A percentile compares a stretch with the other conserved stretches of the same genome.
Conservation (phyloP, 2,888 invertebrate genomes). For the Pogonocherus hispidulus region DNA sequence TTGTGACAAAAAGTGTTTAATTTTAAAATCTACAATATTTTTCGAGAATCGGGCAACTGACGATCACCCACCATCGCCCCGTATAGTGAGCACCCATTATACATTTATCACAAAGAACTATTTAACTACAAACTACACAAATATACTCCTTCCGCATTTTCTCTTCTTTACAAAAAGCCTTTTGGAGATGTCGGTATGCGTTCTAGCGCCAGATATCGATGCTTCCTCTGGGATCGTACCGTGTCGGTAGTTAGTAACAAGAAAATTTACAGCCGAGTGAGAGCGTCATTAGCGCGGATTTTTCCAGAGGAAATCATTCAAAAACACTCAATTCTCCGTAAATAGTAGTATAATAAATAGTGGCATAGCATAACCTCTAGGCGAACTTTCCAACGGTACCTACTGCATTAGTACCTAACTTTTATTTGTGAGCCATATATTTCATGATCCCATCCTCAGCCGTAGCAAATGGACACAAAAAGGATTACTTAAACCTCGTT, state of each 20-base stretch:
- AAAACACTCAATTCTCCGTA: conserved; percentile 15
- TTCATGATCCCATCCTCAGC: background rate
- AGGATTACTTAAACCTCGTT: no score
- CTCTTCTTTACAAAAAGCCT: background rate
- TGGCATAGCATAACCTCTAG: conserved; percentile 11
- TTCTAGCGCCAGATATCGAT: no score
- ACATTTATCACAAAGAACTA: no score
- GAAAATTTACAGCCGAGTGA: conserved; percentile 9
- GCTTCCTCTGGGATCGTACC: background rate
- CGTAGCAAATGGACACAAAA: background rate
- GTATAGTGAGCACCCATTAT: no score
- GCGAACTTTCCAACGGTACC: conserved; percentile 16
- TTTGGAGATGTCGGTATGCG: background rate
- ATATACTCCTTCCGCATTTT: no score
- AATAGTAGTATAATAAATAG: conserved; percentile 15
- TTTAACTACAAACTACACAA: no score
- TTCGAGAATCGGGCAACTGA: no score
- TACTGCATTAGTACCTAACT: conserved; percentile 15
- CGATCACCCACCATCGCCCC: no score
- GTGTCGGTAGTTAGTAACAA: no score
- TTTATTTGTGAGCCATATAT: conserved; percentile 6
- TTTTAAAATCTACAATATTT: no score
- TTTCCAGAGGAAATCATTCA: conserved; percentile 13
- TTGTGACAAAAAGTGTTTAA: no score
- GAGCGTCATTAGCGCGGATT: conserved; percentile 11